Evolutionary conservation across 2,888 invertebrate genomes (phyloP).

Genomic region (Dromius quadrimaculatus): DNA sequence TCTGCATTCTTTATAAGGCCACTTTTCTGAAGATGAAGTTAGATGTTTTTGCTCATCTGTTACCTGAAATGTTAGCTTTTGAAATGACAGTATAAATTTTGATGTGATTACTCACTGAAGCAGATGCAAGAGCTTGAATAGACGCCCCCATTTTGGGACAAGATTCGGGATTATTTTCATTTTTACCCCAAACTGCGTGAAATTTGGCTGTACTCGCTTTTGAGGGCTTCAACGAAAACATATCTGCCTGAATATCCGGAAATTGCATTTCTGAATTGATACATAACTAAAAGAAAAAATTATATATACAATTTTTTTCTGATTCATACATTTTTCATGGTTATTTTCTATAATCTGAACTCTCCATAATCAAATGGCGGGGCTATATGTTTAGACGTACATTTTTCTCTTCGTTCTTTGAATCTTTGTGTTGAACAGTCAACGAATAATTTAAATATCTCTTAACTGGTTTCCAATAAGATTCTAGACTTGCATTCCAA

Average conservation of each 20-base stretch:
- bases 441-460: constrained; percentile 33
- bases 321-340: too few species aligned
- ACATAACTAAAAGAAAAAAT: constrained; percentile 26
- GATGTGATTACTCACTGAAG: constrained; percentile 34
- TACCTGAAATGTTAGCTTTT: constrained; percentile 31
- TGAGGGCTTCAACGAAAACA: constrained; percentile 38
- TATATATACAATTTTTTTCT: background rate
- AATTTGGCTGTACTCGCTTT: constrained; percentile 23
- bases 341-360: background rate
- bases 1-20: constrained; percentile 52
- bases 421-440: constrained; percentile 28
- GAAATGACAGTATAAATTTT: constrained; percentile 4
- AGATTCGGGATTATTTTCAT: background rate
- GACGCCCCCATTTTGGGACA: constrained; percentile 29
- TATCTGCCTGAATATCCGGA: constrained; percentile 39
- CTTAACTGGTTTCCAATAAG: constrained; percentile 23
- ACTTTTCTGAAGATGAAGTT: constrained; percentile 26
- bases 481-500: constrained; percentile 38
- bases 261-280: constrained; percentile 32
- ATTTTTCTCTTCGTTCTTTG: constrained; percentile 24
- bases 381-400: constrained; percentile 1
- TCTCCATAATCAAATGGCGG: background rate
- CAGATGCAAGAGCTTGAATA: constrained; percentile 25
- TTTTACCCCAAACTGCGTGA: constrained; percentile 36
- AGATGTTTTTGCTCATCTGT: constrained; percentile 45